Percentiles rank a stretch among this genome's conserved stretches.
Evolutionary conservation across 2,113 vertebrate species (phyloP).

Genomic region (Scomber scombrus): DNA sequence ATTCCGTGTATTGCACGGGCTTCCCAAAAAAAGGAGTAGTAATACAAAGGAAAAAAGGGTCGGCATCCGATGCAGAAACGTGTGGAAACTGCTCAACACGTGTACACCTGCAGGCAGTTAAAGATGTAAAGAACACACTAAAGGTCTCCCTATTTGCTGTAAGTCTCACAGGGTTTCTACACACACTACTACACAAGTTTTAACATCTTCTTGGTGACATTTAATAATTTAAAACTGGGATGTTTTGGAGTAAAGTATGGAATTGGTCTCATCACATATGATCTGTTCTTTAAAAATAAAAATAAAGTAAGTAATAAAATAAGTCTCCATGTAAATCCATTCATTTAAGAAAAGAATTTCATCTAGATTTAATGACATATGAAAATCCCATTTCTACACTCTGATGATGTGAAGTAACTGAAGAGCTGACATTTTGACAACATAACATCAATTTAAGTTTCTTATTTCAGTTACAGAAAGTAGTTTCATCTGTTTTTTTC

Average conservation of each 20-base stretch:
- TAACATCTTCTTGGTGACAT: not conserved
- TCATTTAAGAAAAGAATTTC: not conserved
- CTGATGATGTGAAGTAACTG: not conserved
- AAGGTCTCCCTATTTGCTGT: not conserved
- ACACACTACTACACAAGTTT: too few relatives aligned
- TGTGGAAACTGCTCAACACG: not conserved
- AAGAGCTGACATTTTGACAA: too few relatives aligned
- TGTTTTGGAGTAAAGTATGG: too few relatives aligned
- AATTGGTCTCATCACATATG: too few relatives aligned
- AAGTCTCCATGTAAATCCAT: not conserved
- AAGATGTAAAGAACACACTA: too few relatives aligned
- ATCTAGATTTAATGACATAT: not conserved
- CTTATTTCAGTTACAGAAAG: not conserved
- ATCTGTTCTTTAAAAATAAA: too few relatives aligned
- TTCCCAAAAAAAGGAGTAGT: not conserved
- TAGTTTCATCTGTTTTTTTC: not conserved
- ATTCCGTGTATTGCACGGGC: not conserved
- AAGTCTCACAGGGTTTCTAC: too few relatives aligned
- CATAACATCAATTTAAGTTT: too few relatives aligned
- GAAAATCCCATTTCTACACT: not conserved
- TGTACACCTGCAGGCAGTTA: too few relatives aligned
- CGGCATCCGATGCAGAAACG: not conserved
- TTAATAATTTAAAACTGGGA: too few relatives aligned
- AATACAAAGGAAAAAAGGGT: not conserved
- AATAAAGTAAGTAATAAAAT: too few relatives aligned